Base-by-base conservation (phyloP, 1,140 invertebrate species). In the Melipona quadrifasciata region DNA sequence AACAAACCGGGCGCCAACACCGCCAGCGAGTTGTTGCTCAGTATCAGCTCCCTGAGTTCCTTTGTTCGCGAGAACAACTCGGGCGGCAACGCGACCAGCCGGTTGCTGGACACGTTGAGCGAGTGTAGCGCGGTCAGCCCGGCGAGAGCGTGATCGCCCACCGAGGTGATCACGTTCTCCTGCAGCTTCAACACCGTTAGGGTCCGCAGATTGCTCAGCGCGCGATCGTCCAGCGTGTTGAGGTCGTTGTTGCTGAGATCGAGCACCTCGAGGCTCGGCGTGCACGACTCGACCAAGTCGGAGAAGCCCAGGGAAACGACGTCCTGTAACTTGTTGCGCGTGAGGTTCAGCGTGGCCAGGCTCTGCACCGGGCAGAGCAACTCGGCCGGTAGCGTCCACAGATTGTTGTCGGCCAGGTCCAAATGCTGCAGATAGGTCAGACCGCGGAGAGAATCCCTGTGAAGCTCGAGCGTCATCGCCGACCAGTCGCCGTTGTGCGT, bases 401-500 rank as follows among this genome's bases (percentile, higher is more conserved):
- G 96, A 91, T 98, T 97, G 94, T 98, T 98, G 89, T 97, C 96
- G 79, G 96, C 96, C 17, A 98, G 94, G 94, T 98, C 96, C 82
- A 98, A 95, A 84, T 95, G 95, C 82, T 96, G 95, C 55, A 98
- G 94, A 90, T 97, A 95, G 67, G 95, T 95, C 79, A 98, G 94
- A 16, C 97, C 96, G 21, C 96, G 93, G 77, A 98, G 96, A 80
- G 97, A 96, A 86, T 97, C 96, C 39, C 96, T 94, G 89, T 96
- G 95, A n/a, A 98, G 92, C 87, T 97, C 97, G 93, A 98, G 95
- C 47, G 96, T 96, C 95, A 97, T 97, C 51, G 97, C 96, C 4
- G 97, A 97, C 97, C 97, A 97, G 91, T 98, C 97, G 86, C 96
- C 96, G 92, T 98, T 98, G 91, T 96, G 96, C 64, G 97, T 98